Conservation (phyloP, 2,113 vertebrate species). For the Xenus cinereus region DNA sequence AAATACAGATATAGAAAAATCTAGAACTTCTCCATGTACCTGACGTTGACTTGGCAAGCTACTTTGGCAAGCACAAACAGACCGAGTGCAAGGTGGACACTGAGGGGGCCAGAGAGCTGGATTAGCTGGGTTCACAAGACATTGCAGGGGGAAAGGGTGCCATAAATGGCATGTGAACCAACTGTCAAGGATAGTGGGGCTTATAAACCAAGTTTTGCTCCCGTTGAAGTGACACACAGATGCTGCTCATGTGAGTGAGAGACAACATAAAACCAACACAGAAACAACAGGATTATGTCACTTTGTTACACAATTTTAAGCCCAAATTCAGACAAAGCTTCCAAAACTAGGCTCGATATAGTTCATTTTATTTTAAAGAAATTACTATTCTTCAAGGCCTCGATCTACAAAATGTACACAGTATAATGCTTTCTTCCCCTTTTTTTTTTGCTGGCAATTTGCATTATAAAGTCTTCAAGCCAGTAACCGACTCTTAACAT, state of each 20-base stretch:
- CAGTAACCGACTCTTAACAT: rapidly evolving
- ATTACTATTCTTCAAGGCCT: not conserved
- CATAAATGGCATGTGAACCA: not conserved
- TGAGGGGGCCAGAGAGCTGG: not conserved
- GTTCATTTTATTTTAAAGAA: not conserved
- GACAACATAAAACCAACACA: not conserved
- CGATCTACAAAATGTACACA: not conserved
- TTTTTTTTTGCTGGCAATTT: not conserved
- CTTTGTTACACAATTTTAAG: not conserved
- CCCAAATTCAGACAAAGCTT: not conserved
- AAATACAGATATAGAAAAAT: not conserved
- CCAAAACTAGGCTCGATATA: not conserved
- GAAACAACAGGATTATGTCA: not conserved
- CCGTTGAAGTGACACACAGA: not conserved
- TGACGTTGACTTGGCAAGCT: not conserved
- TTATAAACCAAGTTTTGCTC: not conserved
- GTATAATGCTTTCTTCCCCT: not conserved
- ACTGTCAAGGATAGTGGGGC: rapidly evolving
- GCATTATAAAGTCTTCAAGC: not conserved
- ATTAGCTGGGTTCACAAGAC: not conserved
- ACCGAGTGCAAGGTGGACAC: not conserved
- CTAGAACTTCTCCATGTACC: not conserved
- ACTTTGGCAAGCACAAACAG: not conserved
- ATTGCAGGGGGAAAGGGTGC: not conserved
- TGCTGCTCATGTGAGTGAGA: not conserved